Percentiles rank a stretch among this genome's conserved stretches.
Evolutionary conservation across 2,888 invertebrate genomes (phyloP).

Genomic region (Hypomecis punctinalis): DNA sequence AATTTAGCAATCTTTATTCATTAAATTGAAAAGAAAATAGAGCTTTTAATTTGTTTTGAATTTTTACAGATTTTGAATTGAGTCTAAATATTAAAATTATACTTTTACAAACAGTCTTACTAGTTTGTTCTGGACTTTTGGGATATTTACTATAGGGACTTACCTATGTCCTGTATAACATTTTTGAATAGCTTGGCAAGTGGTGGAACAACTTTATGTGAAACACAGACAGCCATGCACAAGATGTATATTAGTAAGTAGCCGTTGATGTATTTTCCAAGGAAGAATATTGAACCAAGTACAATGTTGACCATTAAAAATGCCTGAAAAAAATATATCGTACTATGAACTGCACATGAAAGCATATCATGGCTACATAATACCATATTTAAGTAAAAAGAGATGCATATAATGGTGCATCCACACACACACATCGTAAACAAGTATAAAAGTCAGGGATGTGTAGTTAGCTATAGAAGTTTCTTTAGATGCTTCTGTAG

Average conservation of each 20-base stretch:
- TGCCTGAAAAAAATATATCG: slow-evolving; percentile 64
- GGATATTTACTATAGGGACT: slow-evolving; percentile 20
- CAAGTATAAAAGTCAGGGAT: no score
- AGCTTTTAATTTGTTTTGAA: no score
- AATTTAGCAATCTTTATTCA: no score
- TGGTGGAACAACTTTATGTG: slow-evolving; percentile 65
- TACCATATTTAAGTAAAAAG: neutral
- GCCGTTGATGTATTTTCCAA: slow-evolving; percentile 71
- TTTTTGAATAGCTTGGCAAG: slow-evolving; percentile 60
- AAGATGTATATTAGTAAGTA: slow-evolving; percentile 66
- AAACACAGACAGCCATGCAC: slow-evolving; percentile 61
- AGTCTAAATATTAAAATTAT: no score
- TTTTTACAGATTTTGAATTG: no score
- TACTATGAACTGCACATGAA: neutral
- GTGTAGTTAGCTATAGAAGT: no score
- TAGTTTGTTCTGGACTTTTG: neutral
- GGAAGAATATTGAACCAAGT: slow-evolving; percentile 61
- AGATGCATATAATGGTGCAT: neutral
- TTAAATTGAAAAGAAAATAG: no score
- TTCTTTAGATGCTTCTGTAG: no score
- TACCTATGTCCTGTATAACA: slow-evolving; percentile 75
- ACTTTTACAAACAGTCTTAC: no score
- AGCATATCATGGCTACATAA: no score
- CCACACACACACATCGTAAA: no score
- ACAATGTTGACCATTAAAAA: slow-evolving; percentile 72